Evolutionary conservation across 1,140 invertebrate genomes (phyloP), one percentile per base, ranked within the genome.

Genomic region (Chironomus tepperi): DNA sequence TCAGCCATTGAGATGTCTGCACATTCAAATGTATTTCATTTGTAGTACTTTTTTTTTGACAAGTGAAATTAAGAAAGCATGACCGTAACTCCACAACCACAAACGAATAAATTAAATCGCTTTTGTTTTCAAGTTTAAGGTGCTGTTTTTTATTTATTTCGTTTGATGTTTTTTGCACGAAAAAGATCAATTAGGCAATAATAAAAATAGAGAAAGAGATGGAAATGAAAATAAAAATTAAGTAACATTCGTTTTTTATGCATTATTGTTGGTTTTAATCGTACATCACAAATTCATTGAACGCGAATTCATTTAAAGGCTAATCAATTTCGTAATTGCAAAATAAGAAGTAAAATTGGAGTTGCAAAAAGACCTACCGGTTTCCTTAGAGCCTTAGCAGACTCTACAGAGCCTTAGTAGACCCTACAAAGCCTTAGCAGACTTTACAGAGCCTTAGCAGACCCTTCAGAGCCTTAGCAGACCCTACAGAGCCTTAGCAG

Each of bases 51-150:
- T 8, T 57, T 57, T 57, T 57, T 57, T 57, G 47, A 57, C 47
- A 57, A 57, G n/a, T 57, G 12, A 57, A 57, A 57, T 57, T 57
- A 57, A 57, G 47, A 57, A 57, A 57, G 47, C 47, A 57, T 57
- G 47, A 57, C 47, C 47, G n/a, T n/a, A 57, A 57, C 47, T 57
- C n/a, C 5, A 34, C 24, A n/a, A 57, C 3, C 47, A 57, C 47
- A 57, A n/a, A 57, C 47, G n/a, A 12, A 57, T n/a, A 57, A 57
- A 57, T 57, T 12, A 57, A 57, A 57, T 57, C 12, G 47, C 47
- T 57, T 57, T 57, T 57, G n/a, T 57, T 57, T 57, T 57, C 47
- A 57, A 57, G 47, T 57, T 57, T 57, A 57, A 57, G 47, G 47
- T 57, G 47, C 12, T 57, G 47, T 15, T 10, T n/a, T 57, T 57